Conservation (phyloP, 2,797 vertebrate genomes). For the Coilia nasus region DNA sequence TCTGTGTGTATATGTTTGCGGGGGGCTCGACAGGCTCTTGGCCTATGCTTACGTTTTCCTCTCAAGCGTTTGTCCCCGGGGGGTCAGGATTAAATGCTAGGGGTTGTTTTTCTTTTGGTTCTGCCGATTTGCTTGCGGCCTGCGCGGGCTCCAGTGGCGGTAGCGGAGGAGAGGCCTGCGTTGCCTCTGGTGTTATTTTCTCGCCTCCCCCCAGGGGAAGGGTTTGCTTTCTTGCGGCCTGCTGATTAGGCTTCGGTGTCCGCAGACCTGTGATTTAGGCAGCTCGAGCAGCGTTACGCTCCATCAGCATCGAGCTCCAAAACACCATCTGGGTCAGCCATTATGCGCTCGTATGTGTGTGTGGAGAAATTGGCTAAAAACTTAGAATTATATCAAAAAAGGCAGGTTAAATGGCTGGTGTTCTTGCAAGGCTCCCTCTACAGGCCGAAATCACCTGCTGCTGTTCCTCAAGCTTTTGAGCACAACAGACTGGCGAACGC, state of each 20-base stretch:
- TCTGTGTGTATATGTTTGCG: background rate
- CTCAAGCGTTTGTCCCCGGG: background rate
- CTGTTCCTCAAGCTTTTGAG: too few species aligned
- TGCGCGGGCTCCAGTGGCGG: background rate
- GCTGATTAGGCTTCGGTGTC: background rate
- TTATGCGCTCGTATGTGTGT: background rate
- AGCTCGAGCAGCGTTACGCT: background rate
- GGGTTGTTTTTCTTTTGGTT: slow-evolving; percentile 17
- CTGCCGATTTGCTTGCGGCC: background rate
- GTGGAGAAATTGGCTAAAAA: too few species aligned
- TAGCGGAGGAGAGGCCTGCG: background rate
- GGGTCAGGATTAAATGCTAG: background rate
- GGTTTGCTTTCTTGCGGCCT: background rate
- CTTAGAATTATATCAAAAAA: too few species aligned
- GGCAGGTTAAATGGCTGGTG: too few species aligned
- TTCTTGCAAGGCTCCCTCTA: too few species aligned
- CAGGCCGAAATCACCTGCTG: too few species aligned
- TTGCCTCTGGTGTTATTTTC: background rate
- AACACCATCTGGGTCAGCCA: slow-evolving; percentile 8
- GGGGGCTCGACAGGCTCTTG: background rate
- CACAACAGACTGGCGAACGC: too few species aligned
- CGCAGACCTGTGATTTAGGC: slow-evolving; percentile 10
- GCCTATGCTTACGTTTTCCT: background rate
- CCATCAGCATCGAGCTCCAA: background rate
- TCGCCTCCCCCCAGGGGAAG: background rate